Conservation (phyloP, 2,888 invertebrate genomes). For the Andrena bucephala region DNA sequence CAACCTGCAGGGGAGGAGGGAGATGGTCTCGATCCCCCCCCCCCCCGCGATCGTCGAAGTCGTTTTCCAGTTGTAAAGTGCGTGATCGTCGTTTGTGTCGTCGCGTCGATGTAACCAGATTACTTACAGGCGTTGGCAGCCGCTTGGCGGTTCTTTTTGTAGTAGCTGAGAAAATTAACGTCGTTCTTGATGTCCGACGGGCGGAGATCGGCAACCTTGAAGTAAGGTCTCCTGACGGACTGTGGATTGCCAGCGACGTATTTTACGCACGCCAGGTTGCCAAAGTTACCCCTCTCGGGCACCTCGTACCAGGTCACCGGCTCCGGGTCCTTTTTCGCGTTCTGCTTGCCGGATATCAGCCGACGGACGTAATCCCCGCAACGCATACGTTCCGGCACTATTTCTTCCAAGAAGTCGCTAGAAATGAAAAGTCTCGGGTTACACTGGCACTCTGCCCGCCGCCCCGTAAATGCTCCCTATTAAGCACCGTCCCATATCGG, state of each 20-base stretch:
- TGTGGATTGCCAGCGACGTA: conserved; percentile 93
- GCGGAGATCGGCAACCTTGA: conserved; percentile 88
- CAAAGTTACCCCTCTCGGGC: conserved; percentile 89
- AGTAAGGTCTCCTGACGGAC: conserved; percentile 90
- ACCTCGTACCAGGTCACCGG: conserved; percentile 88
- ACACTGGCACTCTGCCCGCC: neutral
- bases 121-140: conserved; percentile 86
- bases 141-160: conserved; percentile 92
- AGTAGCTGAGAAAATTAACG: conserved; percentile 94
- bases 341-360: conserved; percentile 88
- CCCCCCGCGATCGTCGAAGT: neutral
- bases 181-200: conserved; percentile 91
- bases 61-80: neutral
- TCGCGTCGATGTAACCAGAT: conserved; percentile 11
- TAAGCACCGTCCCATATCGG: too few species aligned
- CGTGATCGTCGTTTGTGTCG: conserved; percentile 16
- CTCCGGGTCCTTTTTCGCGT: conserved; percentile 88
- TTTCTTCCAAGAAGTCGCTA: conserved; percentile 86
- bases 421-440: conserved; percentile 22
- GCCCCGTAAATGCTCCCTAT: too few species aligned
- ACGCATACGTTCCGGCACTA: conserved; percentile 87
- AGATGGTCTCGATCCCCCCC: too few species aligned
- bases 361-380: conserved; percentile 90
- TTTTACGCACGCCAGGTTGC: conserved; percentile 93
- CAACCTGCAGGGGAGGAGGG: neutral